A percentile compares a stretch with the other conserved stretches of the same genome.
Conservation (phyloP, 2,797 vertebrate species). For the Neosalanx taihuensis region DNA sequence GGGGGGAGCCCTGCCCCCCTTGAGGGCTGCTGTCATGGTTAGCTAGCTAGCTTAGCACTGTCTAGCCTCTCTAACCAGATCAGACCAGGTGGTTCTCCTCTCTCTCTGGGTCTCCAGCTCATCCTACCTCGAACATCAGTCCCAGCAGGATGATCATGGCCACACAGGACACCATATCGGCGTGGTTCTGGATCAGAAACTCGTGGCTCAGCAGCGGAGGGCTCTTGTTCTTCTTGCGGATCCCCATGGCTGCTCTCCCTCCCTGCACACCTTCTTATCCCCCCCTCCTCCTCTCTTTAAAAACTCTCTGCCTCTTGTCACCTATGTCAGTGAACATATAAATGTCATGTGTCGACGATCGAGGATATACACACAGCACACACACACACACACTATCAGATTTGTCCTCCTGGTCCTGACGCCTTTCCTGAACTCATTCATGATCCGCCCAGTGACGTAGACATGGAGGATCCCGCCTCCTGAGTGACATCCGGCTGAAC, state of each 20-base stretch:
- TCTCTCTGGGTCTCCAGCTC: background rate
- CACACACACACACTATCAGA: conserved; percentile 64
- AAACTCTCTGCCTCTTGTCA: conserved; percentile 21
- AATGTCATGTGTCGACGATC: conserved; percentile 47
- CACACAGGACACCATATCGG: conserved; percentile 72
- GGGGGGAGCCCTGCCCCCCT: conserved; percentile 28
- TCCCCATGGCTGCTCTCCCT: conserved; percentile 63
- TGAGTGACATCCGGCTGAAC: conserved; percentile 19
- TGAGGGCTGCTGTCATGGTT: background rate
- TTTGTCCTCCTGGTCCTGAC: conserved; percentile 48
- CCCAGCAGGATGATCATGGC: conserved; percentile 73
- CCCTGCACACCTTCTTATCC: conserved; percentile 12
- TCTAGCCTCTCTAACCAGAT: background rate
- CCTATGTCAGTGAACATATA: conserved; percentile 29
- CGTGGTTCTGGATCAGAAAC: conserved; percentile 80
- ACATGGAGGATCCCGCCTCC: conserved; percentile 12
- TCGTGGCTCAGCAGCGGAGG: conserved; percentile 77
- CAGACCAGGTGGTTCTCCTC: background rate
- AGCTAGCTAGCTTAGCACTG: background rate
- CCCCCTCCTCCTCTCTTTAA: background rate
- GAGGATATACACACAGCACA: conserved; percentile 60
- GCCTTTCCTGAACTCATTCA: conserved; percentile 44
- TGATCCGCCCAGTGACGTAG: conserved; percentile 55
- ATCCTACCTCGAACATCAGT: conserved; percentile 76
- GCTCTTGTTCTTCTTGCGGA: conserved; percentile 79